Evolutionary conservation across 2,888 invertebrate genomes (phyloP).

Genomic region (Chloroclysta siterata): DNA sequence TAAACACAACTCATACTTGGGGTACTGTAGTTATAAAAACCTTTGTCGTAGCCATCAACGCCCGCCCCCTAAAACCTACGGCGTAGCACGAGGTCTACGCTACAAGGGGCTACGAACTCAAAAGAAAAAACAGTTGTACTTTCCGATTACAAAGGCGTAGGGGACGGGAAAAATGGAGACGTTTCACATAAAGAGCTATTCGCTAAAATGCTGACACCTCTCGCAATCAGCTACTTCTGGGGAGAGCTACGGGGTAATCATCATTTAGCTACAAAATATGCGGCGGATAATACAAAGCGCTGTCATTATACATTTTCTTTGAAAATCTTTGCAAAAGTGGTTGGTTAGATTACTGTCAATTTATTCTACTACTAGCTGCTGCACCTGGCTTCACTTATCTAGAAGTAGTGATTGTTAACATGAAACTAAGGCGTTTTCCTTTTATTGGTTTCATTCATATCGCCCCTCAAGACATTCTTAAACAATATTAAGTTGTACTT

Average conservation of each 20-base stretch:
- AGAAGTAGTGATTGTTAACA: no score
- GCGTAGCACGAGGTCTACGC: not conserved
- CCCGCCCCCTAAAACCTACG: not conserved
- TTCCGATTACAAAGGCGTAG: conserved; percentile 1
- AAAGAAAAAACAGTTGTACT: not conserved
- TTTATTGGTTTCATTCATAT: no score
- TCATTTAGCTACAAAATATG: conserved; percentile 9
- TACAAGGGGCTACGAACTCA: not conserved
- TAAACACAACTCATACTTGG: no score
- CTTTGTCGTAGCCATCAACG: no score
- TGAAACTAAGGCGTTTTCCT: no score
- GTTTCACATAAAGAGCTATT: conserved; percentile 18
- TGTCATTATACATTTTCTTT: not conserved
- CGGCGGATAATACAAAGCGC: conserved; percentile 1
- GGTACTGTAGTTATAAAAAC: no score
- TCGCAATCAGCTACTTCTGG: conserved; percentile 19
- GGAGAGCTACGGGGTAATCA: conserved; percentile 10
- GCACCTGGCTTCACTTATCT: no score
- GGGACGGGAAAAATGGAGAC: not conserved
- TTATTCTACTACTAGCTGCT: no score
- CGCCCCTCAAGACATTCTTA: no score
- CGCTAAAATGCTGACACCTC: conserved; percentile 22
- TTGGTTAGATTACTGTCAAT: no score
- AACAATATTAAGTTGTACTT: no score
- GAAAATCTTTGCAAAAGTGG: no score